A percentile compares a stretch with the other conserved stretches of the same genome.
Conservation (phyloP, 2,888 invertebrate species). For the Lasioglossum leucozonium region DNA sequence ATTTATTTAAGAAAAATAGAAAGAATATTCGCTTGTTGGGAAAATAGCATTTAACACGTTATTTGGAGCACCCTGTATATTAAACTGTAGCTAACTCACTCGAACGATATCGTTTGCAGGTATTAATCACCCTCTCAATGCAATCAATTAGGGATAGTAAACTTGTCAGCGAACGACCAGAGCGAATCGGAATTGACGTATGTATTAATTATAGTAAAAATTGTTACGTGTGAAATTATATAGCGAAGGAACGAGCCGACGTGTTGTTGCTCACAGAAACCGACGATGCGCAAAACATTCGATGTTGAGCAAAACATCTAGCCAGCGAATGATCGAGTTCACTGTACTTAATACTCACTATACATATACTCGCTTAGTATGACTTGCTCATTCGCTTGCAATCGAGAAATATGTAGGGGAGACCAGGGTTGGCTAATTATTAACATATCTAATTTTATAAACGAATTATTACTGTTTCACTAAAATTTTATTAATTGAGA, state of each 20-base stretch:
- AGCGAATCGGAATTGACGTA: neutral
- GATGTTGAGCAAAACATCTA: neutral
- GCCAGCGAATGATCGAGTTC: neutral
- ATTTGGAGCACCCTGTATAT: neutral
- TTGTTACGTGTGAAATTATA: neutral
- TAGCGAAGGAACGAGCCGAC: neutral
- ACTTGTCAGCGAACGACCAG: neutral
- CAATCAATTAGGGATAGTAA: neutral
- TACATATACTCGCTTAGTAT: neutral
- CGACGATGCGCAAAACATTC: neutral
- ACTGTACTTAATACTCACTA: neutral
- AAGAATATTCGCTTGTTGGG: neutral
- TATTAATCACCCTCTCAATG: neutral
- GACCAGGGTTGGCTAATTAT: neutral
- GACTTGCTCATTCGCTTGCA: neutral
- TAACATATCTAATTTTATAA: neutral
- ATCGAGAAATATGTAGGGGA: too few relatives aligned
- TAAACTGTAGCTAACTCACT: neutral
- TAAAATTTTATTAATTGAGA: neutral
- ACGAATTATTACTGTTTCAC: neutral
- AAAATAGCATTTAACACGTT: neutral
- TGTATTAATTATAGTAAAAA: conserved; percentile 2
- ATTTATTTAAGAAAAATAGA: neutral
- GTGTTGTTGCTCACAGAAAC: neutral
- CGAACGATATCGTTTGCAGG: neutral